Base-by-base conservation (phyloP, 2,113 vertebrate species). In the Macquaria ambigua region DNA sequence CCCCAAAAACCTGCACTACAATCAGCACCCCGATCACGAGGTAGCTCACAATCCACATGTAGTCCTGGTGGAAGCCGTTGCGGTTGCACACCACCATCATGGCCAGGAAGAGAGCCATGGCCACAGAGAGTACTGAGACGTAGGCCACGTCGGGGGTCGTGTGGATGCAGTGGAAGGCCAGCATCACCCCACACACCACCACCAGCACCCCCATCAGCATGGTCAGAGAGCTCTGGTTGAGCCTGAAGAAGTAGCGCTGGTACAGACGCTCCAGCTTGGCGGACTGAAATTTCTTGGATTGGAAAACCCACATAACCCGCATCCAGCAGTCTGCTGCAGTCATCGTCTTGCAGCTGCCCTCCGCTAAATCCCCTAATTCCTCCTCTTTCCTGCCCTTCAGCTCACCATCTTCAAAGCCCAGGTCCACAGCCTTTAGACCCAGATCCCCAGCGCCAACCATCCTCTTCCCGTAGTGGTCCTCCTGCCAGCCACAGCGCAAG, bases 211-310 rank as follows among this genome's bases (percentile, higher is more conserved):
- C 98, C 98, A 99, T 98, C 63, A 99, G 95, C 97, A 99, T 97
- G 1, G 97, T 98, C 85, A 99, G 94, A 78, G 98, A 98, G 94
- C 98, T 99, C 97, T 99, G 98, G 96, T 99, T 99, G 95, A 99
- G 98, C 87, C 99, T 96, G 94, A 99, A 99, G 94, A 99, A 99
- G 95, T 99, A 99, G 68, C 98, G 97, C 91, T 99, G 98, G 94
- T 99, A 99, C 6, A 99, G 96, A 1, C 97, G 96, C 94, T 99
- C 98, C 94, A 99, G 95, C 88, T 99, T 99, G 91, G 96, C 88
- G 0, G 98, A 99, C 82, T 96, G 97, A 94, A 99, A 99, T 62
- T 96, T 98, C 89, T 99, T 99, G n/a, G 98, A 98, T 85, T 97
- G 97, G 93, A 99, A 99, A 87, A 99, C 96, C 85, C 94, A 96